phyloP scores from a whole-genome alignment of 2,113 vertebrate species.

The Copsychus sechellarum region DNA sequence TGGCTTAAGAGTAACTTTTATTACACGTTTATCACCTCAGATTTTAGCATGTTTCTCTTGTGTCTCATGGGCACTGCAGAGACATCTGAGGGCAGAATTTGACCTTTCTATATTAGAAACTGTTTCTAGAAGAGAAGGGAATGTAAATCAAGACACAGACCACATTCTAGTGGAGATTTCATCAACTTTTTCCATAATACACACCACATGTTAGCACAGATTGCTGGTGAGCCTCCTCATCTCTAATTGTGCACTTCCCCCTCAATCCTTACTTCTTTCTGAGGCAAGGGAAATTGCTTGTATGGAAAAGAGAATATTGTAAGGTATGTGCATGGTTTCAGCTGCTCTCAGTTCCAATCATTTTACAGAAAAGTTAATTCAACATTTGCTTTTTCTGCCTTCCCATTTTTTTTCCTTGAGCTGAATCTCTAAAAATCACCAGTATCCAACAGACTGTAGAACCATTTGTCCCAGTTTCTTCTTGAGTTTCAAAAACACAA shows the following conservation, averaged over 20 bases:
- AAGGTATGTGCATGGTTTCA: background rate
- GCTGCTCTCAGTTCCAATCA: background rate
- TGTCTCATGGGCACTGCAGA: background rate
- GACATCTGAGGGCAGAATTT: conserved; percentile 6
- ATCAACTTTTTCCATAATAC: conserved; percentile 28
- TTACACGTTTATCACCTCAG: background rate
- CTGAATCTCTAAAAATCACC: background rate
- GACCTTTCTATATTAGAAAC: conserved; percentile 35
- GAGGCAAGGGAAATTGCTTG: background rate
- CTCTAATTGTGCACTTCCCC: background rate
- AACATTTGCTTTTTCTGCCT: background rate
- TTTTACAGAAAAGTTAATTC: background rate
- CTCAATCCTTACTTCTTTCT: background rate
- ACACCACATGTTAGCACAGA: conserved; percentile 47
- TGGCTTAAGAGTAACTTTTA: background rate
- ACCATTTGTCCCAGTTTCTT: background rate
- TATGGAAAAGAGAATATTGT: background rate
- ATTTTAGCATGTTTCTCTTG: background rate
- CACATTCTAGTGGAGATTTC: conserved; percentile 29
- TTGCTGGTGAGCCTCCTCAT: background rate
- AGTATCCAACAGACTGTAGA: background rate
- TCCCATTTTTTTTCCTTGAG: background rate
- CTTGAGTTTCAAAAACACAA: background rate
- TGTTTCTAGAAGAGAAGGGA: conserved; percentile 26
- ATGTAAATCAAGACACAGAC: conserved; percentile 34